Base-by-base conservation (phyloP, 2,797 vertebrate species). In the Cygnus olor region DNA sequence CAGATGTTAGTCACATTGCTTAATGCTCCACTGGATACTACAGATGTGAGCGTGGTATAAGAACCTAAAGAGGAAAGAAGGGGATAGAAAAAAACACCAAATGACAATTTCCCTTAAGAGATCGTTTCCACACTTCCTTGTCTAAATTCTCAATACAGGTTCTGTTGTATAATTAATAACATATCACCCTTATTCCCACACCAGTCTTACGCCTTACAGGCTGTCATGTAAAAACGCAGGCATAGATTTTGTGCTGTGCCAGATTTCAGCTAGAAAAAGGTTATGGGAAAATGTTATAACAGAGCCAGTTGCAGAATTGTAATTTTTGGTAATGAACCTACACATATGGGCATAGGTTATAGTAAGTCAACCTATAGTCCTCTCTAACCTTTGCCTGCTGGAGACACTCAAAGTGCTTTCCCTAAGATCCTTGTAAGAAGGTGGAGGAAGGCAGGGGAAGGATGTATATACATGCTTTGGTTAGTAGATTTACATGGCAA, bases 121-220 rank as follows among this genome's bases (percentile, higher is more conserved):
- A 82, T 81, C 1, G 0, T 90, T 94, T 92, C 89, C 61, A 65
- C 72, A 53, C 28, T 88, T 93, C 40, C 76, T 92, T 3, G 15
- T 85, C 63, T 94, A 86, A 80, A 90, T 81, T 90, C 73, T 79
- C 80, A 74, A 2, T 64, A 64, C 88, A 78, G 25, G 66, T 68
- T 95, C 90, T 96, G 45, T 88, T 96, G 89, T 87, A 96, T 96
- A 96, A 96, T 97, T 94, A 96, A 94, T 95, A 80, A 80, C 78
- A 27, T 76, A 90, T 91, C 88, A 82, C 85, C 82, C 93, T 84
- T 95, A 94, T 95, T 96, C 93, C 88, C 84, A 44, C 69, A 86
- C 84, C 88, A 93, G 76, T 74, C 69, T 95, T 86, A 90, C 2
- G 27, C 82, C 20, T 88, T 93, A 85, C 78, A 74, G 82, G 36